Percentiles rank a stretch among this genome's conserved stretches.
Evolutionary conservation across 2,113 vertebrate species (phyloP).

Genomic region (Grantiella picta): DNA sequence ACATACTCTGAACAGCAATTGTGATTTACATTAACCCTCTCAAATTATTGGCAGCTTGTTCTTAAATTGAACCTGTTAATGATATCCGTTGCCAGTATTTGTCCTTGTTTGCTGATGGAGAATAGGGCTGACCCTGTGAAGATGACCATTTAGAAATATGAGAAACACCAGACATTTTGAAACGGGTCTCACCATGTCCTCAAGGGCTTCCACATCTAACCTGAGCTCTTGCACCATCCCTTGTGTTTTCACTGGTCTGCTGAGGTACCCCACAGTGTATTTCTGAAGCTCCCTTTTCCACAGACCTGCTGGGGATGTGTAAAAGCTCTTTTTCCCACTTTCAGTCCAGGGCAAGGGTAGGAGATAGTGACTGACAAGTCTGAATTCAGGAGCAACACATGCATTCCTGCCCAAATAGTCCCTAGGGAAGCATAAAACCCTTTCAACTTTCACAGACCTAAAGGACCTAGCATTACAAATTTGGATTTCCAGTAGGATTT

Average conservation of each 20-base stretch:
- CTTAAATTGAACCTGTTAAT: background rate
- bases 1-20: background rate
- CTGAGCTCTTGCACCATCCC: background rate
- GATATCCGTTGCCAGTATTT: background rate
- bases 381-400: background rate
- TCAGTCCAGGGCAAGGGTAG: background rate
- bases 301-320: background rate
- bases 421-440: background rate
- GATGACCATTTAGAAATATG: background rate
- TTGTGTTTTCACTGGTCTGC: background rate
- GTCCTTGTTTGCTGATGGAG: background rate
- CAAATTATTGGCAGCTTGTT: background rate
- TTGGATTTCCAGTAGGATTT: background rate
- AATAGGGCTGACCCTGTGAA: background rate
- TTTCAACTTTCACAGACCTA: background rate
- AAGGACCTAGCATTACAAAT: background rate
- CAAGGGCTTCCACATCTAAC: background rate
- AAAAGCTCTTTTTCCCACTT: background rate
- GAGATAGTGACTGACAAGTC: accelerated
- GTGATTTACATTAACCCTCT: background rate
- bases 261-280: background rate
- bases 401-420: background rate
- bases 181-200: background rate
- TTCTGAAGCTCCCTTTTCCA: background rate
- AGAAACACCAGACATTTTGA: background rate